A percentile compares a stretch with the other conserved stretches of the same genome.
Conservation (phyloP, 2,888 invertebrate genomes). For the Drosophila birchii region DNA sequence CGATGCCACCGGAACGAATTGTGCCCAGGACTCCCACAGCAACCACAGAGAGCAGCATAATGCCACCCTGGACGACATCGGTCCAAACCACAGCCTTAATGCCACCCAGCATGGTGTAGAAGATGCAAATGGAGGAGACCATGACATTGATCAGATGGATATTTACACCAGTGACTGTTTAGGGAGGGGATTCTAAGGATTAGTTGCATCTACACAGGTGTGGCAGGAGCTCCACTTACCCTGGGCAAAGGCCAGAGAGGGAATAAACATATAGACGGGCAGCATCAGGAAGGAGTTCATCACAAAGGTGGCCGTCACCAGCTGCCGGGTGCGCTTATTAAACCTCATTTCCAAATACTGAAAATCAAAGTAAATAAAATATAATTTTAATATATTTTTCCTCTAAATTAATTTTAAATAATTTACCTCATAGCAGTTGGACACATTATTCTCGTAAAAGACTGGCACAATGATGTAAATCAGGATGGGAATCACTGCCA, state of each 20-base stretch:
- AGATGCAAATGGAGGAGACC: slow-evolving; percentile 86
- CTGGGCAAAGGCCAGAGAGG: slow-evolving; percentile 82
- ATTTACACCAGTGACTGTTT: slow-evolving; percentile 86
- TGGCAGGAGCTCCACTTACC: slow-evolving; percentile 62
- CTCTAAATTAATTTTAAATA: neutral
- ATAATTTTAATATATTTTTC: no score
- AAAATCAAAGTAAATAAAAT: neutral
- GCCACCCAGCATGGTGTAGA: slow-evolving; percentile 86
- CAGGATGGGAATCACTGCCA: slow-evolving; percentile 80
- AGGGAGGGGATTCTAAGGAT: neutral
- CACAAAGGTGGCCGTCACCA: slow-evolving; percentile 81
- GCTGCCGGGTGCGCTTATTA: slow-evolving; percentile 75
- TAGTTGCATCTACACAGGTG: neutral
- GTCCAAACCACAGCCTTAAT: slow-evolving; percentile 86
- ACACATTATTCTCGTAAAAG: slow-evolving; percentile 85
- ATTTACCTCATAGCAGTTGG: slow-evolving; percentile 85
- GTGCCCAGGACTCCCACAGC: slow-evolving; percentile 84
- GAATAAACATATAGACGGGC: slow-evolving; percentile 83
- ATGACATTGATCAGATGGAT: slow-evolving; percentile 86
- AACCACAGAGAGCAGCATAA: slow-evolving; percentile 84
- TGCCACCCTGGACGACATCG: slow-evolving; percentile 85
- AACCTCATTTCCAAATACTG: slow-evolving; percentile 83
- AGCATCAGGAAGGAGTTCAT: slow-evolving; percentile 75
- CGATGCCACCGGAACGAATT: slow-evolving; percentile 83
- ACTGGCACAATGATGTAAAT: slow-evolving; percentile 85